These are phyloP conservation scores for Parnassius mnemosyne DNA, from an alignment of 2,888 invertebrate genomes.

Conservation along the genomic window DNA sequence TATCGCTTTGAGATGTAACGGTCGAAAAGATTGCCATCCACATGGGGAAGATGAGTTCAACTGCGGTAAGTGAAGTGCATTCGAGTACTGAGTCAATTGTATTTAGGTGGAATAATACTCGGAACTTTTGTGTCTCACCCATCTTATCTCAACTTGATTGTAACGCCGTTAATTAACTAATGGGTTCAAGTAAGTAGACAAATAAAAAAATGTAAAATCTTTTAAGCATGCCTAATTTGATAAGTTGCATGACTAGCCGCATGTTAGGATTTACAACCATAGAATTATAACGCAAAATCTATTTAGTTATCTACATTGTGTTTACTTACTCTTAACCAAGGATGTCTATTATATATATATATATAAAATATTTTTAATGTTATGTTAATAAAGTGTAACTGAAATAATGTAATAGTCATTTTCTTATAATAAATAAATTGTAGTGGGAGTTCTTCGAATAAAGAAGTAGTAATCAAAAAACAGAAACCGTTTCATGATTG, in stretches of 20 bases:
- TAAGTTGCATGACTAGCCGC: constrained; percentile 23
- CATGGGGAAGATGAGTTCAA: constrained; percentile 82
- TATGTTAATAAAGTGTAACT: too few species aligned
- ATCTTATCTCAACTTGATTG: constrained; percentile 10
- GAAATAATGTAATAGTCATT: too few species aligned
- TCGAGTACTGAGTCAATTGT: not conserved
- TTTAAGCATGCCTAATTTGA: constrained; percentile 20
- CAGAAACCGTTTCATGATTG: too few species aligned
- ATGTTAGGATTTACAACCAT: constrained; percentile 3
- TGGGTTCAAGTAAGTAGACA: constrained; percentile 5
- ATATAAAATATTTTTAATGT: too few species aligned
- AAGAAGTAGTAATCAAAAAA: too few species aligned
- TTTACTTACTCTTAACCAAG: not conserved
- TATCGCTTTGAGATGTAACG: constrained; percentile 83
- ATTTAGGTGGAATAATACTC: constrained; percentile 11
- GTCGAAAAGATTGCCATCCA: constrained; percentile 76
- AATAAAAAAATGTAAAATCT: not conserved
- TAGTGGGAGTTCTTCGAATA: too few species aligned
- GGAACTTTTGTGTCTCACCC: constrained; percentile 3
- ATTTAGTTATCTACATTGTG: not conserved
- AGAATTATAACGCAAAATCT: too few species aligned
- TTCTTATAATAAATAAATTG: too few species aligned
- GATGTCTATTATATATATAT: too few species aligned
- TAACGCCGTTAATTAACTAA: constrained; percentile 6
- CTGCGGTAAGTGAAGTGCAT: constrained; percentile 60